These are phyloP conservation scores for Phalera bucephala DNA, from an alignment of 2,888 invertebrate genomes.

Conservation along the genomic window DNA sequence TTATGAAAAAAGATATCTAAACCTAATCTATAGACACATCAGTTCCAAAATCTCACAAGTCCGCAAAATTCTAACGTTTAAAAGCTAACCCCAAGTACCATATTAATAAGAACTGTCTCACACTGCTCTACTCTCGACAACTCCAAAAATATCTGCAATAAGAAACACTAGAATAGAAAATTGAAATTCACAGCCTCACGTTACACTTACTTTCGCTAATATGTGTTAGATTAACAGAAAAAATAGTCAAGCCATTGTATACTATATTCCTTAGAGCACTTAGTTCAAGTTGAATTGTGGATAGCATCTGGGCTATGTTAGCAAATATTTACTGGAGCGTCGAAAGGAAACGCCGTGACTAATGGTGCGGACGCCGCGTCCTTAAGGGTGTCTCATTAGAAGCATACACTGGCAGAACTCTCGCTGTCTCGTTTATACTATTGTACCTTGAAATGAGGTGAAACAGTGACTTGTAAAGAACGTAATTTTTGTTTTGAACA, in stretches of 20 bases:
- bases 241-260: neutral
- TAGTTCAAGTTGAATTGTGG: slow-evolving; percentile 15
- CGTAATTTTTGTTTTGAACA: no score
- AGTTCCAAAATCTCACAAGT: no score
- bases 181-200: slow-evolving; percentile 12
- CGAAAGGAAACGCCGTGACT: slow-evolving; percentile 47
- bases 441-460: slow-evolving; percentile 11
- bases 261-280: slow-evolving; percentile 9
- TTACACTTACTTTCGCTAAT: slow-evolving; percentile 6
- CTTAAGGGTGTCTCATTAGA: slow-evolving; percentile 44
- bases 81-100: no score
- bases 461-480: neutral
- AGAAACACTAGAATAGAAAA: neutral
- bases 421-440: slow-evolving; percentile 23
- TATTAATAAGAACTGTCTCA: no score
- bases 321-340: slow-evolving; percentile 53
- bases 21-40: no score
- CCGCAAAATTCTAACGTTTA: no score
- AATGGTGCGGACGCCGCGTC: slow-evolving; percentile 39
- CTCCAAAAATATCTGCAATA: no score
- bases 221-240: slow-evolving; percentile 16
- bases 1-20: no score
- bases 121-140: no score
- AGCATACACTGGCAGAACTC: slow-evolving; percentile 36
- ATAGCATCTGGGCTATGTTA: slow-evolving; percentile 29